Evolutionary conservation across 2,797 vertebrate species (phyloP).

Genomic region (Lithobates sylvaticus): DNA sequence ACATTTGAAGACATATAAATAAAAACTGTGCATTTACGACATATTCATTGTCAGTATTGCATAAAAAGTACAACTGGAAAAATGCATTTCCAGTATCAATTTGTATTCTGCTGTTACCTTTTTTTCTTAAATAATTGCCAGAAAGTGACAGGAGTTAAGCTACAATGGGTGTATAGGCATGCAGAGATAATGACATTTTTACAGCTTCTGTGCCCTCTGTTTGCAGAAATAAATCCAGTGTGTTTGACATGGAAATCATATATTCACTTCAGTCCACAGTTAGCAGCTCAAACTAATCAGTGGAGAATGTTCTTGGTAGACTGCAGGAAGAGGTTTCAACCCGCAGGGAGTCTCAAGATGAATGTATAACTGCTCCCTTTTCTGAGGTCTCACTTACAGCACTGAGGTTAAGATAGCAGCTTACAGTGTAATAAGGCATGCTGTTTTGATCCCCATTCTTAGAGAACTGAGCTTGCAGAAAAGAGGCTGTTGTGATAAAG

Average conservation of each 20-base stretch:
- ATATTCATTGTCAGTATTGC: background rate
- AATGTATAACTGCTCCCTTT: slow-evolving; percentile 38
- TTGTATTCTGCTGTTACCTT: slow-evolving; percentile 12
- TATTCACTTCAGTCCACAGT: slow-evolving; percentile 6
- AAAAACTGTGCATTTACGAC: background rate
- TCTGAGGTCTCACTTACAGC: slow-evolving; percentile 63
- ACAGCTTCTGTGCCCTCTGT: slow-evolving; percentile 25
- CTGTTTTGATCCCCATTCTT: slow-evolving; percentile 50
- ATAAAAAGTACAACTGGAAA: background rate
- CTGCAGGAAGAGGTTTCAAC: slow-evolving; percentile 23
- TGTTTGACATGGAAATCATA: slow-evolving; percentile 42
- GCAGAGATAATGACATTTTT: slow-evolving; percentile 34
- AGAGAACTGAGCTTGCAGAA: slow-evolving; percentile 29
- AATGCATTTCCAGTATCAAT: slow-evolving; percentile 12
- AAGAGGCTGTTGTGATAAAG: slow-evolving; percentile 52
- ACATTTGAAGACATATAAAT: background rate
- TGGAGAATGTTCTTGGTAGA: slow-evolving; percentile 28
- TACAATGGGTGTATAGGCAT: slow-evolving; percentile 32
- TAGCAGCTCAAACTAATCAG: background rate
- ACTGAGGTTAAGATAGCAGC: slow-evolving; percentile 59
- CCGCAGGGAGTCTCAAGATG: background rate
- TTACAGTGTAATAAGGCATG: slow-evolving; percentile 52
- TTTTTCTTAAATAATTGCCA: slow-evolving; percentile 13
- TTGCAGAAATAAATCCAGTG: slow-evolving; percentile 44
- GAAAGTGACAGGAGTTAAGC: slow-evolving; percentile 25